phyloP scores from a whole-genome alignment of 2,888 invertebrate genomes.

The Eristalinus sepulchralis region DNA sequence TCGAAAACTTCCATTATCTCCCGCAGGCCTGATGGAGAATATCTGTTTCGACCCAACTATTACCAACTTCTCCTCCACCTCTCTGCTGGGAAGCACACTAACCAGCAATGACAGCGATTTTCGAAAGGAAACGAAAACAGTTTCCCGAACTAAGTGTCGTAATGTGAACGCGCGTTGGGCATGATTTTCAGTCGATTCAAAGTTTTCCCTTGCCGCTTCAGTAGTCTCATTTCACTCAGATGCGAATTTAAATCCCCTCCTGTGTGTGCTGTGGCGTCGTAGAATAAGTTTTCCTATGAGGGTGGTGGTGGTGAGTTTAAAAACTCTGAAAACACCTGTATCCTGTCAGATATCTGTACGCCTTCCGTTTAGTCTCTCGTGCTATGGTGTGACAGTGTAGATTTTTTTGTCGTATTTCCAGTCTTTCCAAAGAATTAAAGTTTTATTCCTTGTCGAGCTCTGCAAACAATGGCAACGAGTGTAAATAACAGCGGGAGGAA shows the following conservation, averaged over 20 bases:
- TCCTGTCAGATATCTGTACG: background rate
- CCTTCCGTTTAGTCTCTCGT: background rate
- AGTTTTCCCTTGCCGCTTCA: background rate
- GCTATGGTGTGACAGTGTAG: background rate
- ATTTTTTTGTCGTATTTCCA: background rate
- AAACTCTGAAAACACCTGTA: background rate
- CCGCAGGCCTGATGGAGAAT: conserved; percentile 9
- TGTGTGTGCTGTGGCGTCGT: background rate
- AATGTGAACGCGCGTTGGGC: background rate
- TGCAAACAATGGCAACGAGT: background rate
- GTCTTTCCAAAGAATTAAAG: background rate
- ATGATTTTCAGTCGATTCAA: background rate
- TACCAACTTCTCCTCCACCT: background rate
- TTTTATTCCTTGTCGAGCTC: background rate
- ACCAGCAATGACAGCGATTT: conserved; percentile 6
- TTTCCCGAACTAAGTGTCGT: background rate
- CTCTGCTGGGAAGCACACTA: background rate
- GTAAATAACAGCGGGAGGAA: background rate
- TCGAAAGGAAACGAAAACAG: background rate
- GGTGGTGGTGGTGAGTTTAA: background rate
- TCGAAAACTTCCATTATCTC: conserved; percentile 13
- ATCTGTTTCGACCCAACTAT: conserved; percentile 7
- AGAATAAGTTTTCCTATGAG: background rate
- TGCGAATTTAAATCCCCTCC: background rate
- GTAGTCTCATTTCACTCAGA: background rate